Percentiles rank a stretch among this genome's conserved stretches.
Evolutionary conservation across 2,888 invertebrate genomes (phyloP).

Genomic region (Limenitis camilla): DNA sequence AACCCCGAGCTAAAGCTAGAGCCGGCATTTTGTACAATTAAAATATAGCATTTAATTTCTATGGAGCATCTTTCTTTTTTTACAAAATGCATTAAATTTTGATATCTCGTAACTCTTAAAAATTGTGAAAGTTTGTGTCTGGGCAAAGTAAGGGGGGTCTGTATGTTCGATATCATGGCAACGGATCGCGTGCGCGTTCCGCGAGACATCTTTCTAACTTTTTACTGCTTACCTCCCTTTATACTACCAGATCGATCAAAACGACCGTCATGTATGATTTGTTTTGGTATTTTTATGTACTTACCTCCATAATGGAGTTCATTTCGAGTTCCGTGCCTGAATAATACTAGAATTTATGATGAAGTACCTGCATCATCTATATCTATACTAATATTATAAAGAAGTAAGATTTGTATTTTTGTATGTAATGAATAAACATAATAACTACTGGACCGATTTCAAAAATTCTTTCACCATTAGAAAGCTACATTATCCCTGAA

Average conservation of each 20-base stretch:
- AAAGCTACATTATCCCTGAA: too few relatives aligned
- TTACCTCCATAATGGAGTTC: background rate
- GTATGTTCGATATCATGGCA: slow-evolving; percentile 64
- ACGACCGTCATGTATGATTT: slow-evolving; percentile 53
- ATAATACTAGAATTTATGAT: too few relatives aligned
- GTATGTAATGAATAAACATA: too few relatives aligned
- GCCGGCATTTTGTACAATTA: too few relatives aligned
- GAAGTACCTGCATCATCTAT: too few relatives aligned
- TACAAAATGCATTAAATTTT: background rate
- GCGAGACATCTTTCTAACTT: slow-evolving; percentile 51
- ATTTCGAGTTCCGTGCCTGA: too few relatives aligned
- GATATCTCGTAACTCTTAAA: background rate
- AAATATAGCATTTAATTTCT: background rate
- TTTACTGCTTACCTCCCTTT: slow-evolving; percentile 48
- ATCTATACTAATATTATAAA: too few relatives aligned
- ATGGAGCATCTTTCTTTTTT: background rate
- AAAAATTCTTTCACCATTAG: too few relatives aligned
- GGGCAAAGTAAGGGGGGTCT: slow-evolving; percentile 25
- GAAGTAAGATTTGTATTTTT: too few relatives aligned
- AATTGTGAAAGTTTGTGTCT: slow-evolving; percentile 9
- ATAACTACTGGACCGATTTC: too few relatives aligned
- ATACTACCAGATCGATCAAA: slow-evolving; percentile 45
- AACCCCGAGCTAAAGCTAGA: too few relatives aligned
- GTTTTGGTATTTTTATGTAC: slow-evolving; percentile 40
- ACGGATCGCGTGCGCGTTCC: slow-evolving; percentile 55